Base-by-base conservation (phyloP, 2,888 invertebrate genomes). In the Bedellia somnulentella region DNA sequence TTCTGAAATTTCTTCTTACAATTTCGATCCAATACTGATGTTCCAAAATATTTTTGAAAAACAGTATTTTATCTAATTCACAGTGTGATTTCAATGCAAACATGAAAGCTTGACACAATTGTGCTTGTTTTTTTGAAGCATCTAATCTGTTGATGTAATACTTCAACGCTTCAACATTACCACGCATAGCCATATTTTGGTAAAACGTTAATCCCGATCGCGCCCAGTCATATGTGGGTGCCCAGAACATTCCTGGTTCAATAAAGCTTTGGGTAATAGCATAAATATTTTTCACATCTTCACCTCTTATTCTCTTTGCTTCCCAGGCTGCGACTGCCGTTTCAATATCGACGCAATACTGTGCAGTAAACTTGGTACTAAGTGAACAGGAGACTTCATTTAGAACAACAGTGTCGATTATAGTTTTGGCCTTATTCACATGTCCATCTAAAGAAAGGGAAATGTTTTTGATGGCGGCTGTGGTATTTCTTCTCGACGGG, bases 31-130 rank as follows among this genome's bases (percentile, higher is more conserved):
- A 29, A 3, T 9, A 10, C 5, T n/a, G 2, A 2, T 11, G 5
- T 4, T 29, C 29, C 23, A 29, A 12, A 9, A 24, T 6, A 3
- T 23, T 29, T 5, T 23, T 15, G 15, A 29, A 29, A 10, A 24
- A 29, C 2, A 29, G 24, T 1, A 29, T 24, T 24, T 29, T 29
- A 4, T 29, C 29, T 3, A 14, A 10, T 9, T 6, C 11, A 12
- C 9, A 15, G 1, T 5, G 5, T 11, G 15, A 12, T 5, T 15
- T 4, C 11, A 15, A 8, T 6, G 18, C 18, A 16, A 15, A 13
- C 11, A 14, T 11, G 6, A 24, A 23, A 8, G 15, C 24, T 15
- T 11, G 3, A 4, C 11, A 15, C 5, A 29, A 24, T 8, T 15
- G 11, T 1, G 9, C 13, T 5, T 23, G 24, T 24, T 5, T 29